Evolutionary conservation across 1,140 invertebrate genomes (phyloP).

Genomic region (Plutomurus gul): DNA sequence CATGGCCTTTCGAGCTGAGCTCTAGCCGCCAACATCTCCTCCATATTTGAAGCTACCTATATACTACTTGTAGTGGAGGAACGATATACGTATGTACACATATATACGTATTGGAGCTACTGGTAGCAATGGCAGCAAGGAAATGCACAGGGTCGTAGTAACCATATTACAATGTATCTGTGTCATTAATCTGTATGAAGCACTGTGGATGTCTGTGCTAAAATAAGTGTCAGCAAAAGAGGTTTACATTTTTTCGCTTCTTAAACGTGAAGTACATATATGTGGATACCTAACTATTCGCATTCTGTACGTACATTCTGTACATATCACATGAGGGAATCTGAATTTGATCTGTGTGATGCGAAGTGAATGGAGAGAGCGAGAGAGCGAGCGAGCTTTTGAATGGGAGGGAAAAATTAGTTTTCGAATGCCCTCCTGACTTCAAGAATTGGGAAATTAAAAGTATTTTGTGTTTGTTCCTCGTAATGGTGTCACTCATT

Average conservation of each 20-base stretch:
- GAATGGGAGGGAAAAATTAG: not conserved
- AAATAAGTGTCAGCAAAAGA: slow-evolving; percentile 19
- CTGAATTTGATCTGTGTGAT: slow-evolving; percentile 8
- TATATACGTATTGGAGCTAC: too few relatives aligned
- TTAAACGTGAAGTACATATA: not conserved
- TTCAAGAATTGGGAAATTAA: slow-evolving; percentile 25
- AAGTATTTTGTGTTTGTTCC: slow-evolving; percentile 21
- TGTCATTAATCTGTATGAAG: slow-evolving; percentile 33
- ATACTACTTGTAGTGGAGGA: not conserved
- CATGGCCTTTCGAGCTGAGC: slow-evolving; percentile 32
- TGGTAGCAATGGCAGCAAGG: not conserved
- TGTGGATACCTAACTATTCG: not conserved
- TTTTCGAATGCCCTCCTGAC: not conserved
- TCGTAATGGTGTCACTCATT: slow-evolving; percentile 32
- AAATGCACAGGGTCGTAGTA: not conserved
- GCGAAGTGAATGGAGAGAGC: slow-evolving; percentile 18
- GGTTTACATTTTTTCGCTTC: not conserved
- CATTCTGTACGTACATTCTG: not conserved
- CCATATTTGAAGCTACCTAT: not conserved
- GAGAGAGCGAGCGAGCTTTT: not conserved
- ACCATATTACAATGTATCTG: slow-evolving; percentile 34
- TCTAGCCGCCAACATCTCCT: slow-evolving; percentile 19
- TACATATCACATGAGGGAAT: not conserved
- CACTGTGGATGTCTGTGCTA: slow-evolving; percentile 2
- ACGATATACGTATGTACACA: too few relatives aligned